A percentile compares a stretch with the other conserved stretches of the same genome.
These are phyloP conservation scores for Lacanobia wlatinum DNA, from an alignment of 2,888 invertebrate species.

Conservation along the genomic window DNA sequence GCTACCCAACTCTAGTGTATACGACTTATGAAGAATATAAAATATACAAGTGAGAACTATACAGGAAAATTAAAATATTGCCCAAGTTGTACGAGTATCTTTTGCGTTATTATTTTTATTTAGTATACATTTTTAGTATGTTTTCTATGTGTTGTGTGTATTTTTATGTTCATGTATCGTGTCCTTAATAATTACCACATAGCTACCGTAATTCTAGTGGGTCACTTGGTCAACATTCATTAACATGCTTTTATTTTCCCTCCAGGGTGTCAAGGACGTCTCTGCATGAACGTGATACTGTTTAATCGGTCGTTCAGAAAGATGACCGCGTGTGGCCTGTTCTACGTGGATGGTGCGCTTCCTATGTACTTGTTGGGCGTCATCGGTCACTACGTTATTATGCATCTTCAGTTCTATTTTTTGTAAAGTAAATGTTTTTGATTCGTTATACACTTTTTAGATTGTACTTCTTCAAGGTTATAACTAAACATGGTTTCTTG, in stretches of 20 bases:
- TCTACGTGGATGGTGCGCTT: conserved; percentile 13
- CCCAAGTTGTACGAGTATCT: neutral
- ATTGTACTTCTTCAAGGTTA: no score
- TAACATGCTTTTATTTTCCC: neutral
- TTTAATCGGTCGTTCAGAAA: conserved; percentile 2
- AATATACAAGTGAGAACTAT: conserved; percentile 9
- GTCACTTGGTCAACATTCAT: neutral
- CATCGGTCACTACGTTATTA: neutral
- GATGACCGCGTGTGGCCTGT: conserved; percentile 17
- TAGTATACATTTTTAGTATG: no score
- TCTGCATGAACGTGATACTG: conserved; percentile 4
- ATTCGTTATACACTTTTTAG: neutral
- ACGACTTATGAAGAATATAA: neutral
- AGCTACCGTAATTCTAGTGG: no score
- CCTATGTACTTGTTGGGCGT: conserved; percentile 2
- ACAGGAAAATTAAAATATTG: neutral
- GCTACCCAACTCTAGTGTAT: no score
- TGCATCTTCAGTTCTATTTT: conserved; percentile 7
- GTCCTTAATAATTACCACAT: no score
- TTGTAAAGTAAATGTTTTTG: neutral
- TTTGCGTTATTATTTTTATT: no score
- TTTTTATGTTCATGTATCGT: no score
- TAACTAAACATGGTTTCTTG: no score
- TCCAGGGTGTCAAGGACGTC: conserved; percentile 5
- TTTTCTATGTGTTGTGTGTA: no score